Base-by-base conservation (phyloP, 2,797 vertebrate genomes). In the Gambusia yucatana region DNA sequence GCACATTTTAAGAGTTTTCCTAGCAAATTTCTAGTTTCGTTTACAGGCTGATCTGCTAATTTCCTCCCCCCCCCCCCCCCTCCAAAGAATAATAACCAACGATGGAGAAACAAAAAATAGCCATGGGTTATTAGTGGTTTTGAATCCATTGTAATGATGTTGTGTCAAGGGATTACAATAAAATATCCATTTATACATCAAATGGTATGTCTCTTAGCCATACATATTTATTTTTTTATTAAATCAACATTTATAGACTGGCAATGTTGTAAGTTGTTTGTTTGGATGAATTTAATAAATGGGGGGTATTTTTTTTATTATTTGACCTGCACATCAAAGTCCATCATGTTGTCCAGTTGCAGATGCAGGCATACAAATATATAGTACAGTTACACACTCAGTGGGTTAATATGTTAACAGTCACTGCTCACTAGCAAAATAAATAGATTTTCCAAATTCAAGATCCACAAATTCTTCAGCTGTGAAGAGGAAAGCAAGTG, bases 391-490 rank as follows among this genome's bases (percentile, higher is more conserved):
- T 39, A 39, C 61, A 65, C 16, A 6, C 33, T 33, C 28, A 61
- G 9, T 33, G 59, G 57, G 17, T 39, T 65, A 39, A 65, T 8
- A 25, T 65, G 33, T 22, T 65, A 67, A 67, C 20, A 69, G 10
- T 69, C 65, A 43, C 63, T 30, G 46, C 41, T 59, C 30, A 69
- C 30, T 41, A 86, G 47, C 36, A 30, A 61, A 72, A 81, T 28
- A 75, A 78, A 85, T 44, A 59, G 69, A 14, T 83, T 84, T 78
- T 72, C 78, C 61, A 65, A 9, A 9, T 81, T 67, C 78, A 77
- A 76, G 57, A 73, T 57, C 47, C 81, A 74, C n/a, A 75, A 50
- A 44, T 77, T 73, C 80, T 75, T 77, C 70, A 75, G 72, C 80
- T 78, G 67, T 63, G 71, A 44, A 82, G 65, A 81, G 30, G 77